A percentile compares a stretch with the other conserved stretches of the same genome.
Conservation (phyloP, 1,140 invertebrate genomes). For the Batillaria attramentaria region DNA sequence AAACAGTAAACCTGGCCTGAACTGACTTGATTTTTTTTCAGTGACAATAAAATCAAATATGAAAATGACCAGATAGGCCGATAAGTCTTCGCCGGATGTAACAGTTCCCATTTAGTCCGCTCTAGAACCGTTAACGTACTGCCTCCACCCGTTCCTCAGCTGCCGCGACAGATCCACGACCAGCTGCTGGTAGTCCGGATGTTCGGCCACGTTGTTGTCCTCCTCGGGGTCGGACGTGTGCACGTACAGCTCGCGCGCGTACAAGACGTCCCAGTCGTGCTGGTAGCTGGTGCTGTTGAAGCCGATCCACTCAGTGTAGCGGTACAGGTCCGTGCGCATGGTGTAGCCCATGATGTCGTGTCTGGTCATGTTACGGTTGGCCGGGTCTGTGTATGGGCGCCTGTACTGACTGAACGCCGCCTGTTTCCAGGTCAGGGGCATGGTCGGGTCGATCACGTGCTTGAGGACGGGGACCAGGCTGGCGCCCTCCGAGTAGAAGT, state of each 20-base stretch:
- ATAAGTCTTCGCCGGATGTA: no score
- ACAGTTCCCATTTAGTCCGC: no score
- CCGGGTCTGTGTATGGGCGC: constrained; percentile 80
- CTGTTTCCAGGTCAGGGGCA: constrained; percentile 52
- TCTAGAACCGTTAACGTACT: no score
- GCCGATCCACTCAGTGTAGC: constrained; percentile 87
- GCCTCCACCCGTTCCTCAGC: constrained; percentile 61
- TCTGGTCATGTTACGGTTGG: constrained; percentile 81
- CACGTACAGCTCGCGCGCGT: constrained; percentile 76
- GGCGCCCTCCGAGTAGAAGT: constrained; percentile 82
- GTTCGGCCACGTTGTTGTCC: constrained; percentile 78
- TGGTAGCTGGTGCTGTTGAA: constrained; percentile 52
- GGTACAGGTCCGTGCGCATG: constrained; percentile 79
- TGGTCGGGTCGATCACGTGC: constrained; percentile 25
- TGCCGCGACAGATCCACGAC: constrained; percentile 46
- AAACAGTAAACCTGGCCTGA: no score
- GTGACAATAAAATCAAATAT: no score
- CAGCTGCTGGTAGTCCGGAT: constrained; percentile 43
- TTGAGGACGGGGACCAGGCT: constrained; percentile 75
- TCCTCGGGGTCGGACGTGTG: constrained; percentile 80
- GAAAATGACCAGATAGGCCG: no score
- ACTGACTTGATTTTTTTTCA: no score
- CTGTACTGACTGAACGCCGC: constrained; percentile 88
- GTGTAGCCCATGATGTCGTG: constrained; percentile 89
- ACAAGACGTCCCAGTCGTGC: constrained; percentile 78